Evolutionary conservation across 2,888 invertebrate genomes (phyloP), one percentile per base, ranked within the genome.

Genomic region (Mesorhabditis belari): DNA sequence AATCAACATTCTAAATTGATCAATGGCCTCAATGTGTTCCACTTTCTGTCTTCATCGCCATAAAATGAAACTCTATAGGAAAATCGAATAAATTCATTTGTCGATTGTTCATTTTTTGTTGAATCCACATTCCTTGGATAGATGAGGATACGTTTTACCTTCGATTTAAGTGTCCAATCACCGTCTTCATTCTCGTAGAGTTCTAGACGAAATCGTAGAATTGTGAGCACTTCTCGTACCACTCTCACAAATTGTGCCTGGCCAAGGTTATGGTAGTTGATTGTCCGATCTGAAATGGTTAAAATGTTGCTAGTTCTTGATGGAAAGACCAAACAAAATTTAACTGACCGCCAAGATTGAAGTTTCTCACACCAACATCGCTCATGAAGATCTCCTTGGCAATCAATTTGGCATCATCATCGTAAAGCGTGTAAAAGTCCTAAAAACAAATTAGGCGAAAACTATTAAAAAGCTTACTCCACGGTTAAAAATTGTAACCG

Each of bases 301-400:
- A 25, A 4, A 28, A 25, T 29, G 3, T 19, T 28, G 29, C 27
- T 17, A 55, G 35, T 5, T 1, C 6, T 3, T 55, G 19, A 5
- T 4, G 21, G n/a, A 26, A 53, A 55, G 3, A 17, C 28, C 17
- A n/a, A 24, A 52, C 21, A 52, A 52, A 17, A 17, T n/a, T 53
- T 23, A 12, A 26, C 53, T 28, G 21, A 67, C 69, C 58, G 6
- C 44, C 21, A 1, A 69, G 55, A 21, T 57, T 63, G 35, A 71
- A 63, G 9, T 57, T 62, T 49, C 66, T 71, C 28, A 75, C 50
- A 49, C 74, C 69, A 21, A 74, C 67, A 52, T 77, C 75, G 55
- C 73, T 75, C 56, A 65, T 63, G 60, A 77, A 72, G 55, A 77
- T 70, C 50, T 74, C 68, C 24, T 66, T 67, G 3, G 77, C 76